These are phyloP conservation scores for Xestia xanthographa DNA, from an alignment of 2,888 invertebrate genomes.

Conservation along the genomic window DNA sequence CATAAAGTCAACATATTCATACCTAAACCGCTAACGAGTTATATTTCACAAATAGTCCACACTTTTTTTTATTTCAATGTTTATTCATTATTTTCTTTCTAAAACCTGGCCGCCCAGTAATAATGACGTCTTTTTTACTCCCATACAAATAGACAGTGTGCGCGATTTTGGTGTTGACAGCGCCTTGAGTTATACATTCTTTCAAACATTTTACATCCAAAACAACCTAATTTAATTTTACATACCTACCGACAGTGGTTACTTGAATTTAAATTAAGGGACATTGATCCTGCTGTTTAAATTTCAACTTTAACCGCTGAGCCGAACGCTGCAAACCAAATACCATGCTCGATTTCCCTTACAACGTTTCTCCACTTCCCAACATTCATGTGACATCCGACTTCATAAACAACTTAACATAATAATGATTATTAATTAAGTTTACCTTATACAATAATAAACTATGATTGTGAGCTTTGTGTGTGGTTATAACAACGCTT, in stretches of 20 bases:
- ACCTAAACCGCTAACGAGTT: too few relatives aligned
- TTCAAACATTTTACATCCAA: slow-evolving; percentile 33
- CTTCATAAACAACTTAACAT: slow-evolving; percentile 46
- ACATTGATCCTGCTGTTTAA: neutral
- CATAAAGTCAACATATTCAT: too few relatives aligned
- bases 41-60: too few relatives aligned
- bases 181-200: slow-evolving; percentile 35
- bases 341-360: neutral
- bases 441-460: slow-evolving; percentile 57
- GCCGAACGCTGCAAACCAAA: neutral
- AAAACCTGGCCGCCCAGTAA: too few relatives aligned
- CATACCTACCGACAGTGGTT: neutral
- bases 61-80: too few relatives aligned
- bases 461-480: slow-evolving; percentile 78
- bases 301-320: neutral
- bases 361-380: slow-evolving; percentile 5
- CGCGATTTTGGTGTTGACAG: too few relatives aligned
- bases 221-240: slow-evolving; percentile 14
- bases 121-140: too few relatives aligned
- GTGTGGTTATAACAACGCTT: slow-evolving; percentile 82
- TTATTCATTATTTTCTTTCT: too few relatives aligned
- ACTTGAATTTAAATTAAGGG: neutral
- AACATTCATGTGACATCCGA: slow-evolving; percentile 59
- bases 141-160: too few relatives aligned
- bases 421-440: slow-evolving; percentile 52